These are phyloP conservation scores for Hemiscyllium ocellatum DNA, from an alignment of 2,113 vertebrate species.

Conservation along the genomic window DNA sequence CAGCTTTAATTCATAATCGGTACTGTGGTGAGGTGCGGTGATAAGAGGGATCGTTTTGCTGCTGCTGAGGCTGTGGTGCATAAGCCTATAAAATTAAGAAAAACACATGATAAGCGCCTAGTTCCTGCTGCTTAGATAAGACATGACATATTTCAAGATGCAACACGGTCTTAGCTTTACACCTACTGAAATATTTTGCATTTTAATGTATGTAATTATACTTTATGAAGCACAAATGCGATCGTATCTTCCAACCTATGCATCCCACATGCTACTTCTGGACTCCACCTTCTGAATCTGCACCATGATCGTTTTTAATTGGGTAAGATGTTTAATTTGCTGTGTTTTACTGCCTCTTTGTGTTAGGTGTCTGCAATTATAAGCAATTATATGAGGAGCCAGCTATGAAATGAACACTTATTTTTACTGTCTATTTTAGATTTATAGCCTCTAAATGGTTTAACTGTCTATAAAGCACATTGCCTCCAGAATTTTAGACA, in stretches of 20 bases:
- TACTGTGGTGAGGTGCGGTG: neutral
- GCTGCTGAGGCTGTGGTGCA: neutral
- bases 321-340: neutral
- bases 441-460: neutral
- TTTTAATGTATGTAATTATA: neutral
- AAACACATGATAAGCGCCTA: neutral
- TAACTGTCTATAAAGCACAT: neutral
- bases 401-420: neutral
- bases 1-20: neutral
- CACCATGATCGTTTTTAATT: neutral
- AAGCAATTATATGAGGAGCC: neutral
- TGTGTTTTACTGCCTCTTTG: neutral
- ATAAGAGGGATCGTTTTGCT: neutral
- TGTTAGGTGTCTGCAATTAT: neutral
- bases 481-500: neutral
- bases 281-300: neutral
- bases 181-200: neutral
- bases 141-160: neutral
- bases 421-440: neutral
- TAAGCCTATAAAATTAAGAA: neutral
- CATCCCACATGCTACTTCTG: neutral
- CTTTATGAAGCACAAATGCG: neutral
- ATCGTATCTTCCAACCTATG: neutral
- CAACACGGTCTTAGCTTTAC: neutral
- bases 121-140: neutral